A percentile compares a stretch with the other conserved stretches of the same genome.
Conservation (phyloP, 2,113 vertebrate species). For the Stegastes partitus region DNA sequence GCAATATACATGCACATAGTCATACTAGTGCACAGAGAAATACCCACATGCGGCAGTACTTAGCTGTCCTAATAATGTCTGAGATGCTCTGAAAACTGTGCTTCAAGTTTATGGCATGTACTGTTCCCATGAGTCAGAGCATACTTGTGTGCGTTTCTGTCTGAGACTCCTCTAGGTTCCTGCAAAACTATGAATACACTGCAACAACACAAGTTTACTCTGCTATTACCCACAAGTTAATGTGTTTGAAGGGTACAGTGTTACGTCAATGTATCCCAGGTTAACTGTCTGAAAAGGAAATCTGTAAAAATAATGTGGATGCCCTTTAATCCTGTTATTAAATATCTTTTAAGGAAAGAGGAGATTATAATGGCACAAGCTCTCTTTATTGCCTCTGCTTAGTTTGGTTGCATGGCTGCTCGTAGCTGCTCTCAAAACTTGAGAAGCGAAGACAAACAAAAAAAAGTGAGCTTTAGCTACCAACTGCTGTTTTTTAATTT, state of each 20-base stretch:
- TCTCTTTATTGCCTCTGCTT: neutral
- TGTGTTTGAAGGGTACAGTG: neutral
- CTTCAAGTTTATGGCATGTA: slow-evolving; percentile 41
- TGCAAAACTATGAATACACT: slow-evolving; percentile 2
- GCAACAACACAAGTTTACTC: slow-evolving; percentile 14
- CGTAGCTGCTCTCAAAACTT: slow-evolving; percentile 1
- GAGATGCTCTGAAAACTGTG: slow-evolving; percentile 37
- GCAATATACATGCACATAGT: slow-evolving; percentile 41
- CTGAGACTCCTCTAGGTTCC: slow-evolving; percentile 11
- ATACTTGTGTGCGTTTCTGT: slow-evolving; percentile 22
- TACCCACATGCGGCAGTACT: slow-evolving; percentile 48
- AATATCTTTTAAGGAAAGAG: neutral
- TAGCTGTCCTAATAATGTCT: slow-evolving; percentile 53
- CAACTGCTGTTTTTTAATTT: neutral
- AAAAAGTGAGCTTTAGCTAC: neutral
- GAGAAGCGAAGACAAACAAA: too few species aligned
- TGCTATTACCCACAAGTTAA: neutral
- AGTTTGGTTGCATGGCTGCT: neutral
- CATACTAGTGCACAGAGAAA: slow-evolving; percentile 41
- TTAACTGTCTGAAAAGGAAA: slow-evolving; percentile 1
- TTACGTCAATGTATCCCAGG: neutral
- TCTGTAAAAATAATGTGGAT: slow-evolving; percentile 15
- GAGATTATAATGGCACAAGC: slow-evolving; percentile 3
- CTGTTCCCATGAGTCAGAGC: slow-evolving; percentile 49
- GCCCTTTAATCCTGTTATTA: slow-evolving; percentile 6